Conservation (phyloP, 2,888 invertebrate species). For the Pedicia rivosa region DNA sequence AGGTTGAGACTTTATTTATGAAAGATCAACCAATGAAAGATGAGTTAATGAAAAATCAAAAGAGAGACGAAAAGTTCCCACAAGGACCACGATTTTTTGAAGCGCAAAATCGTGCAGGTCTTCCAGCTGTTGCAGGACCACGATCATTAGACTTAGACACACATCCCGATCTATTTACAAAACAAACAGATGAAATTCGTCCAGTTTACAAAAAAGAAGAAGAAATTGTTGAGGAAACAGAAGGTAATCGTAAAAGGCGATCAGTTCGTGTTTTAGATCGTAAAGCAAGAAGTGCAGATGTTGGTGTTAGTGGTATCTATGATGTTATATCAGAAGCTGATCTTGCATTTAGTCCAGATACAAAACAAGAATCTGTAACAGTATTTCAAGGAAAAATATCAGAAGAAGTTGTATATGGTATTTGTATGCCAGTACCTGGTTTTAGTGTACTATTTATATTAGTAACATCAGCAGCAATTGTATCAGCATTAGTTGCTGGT, state of each 20-base stretch:
- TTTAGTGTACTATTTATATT: slow-evolving; percentile 80
- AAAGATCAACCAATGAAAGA: slow-evolving; percentile 8
- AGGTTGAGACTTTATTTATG: slow-evolving; percentile 6
- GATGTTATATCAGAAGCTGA: slow-evolving; percentile 87
- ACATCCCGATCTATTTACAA: too few species aligned
- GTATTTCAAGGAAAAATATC: slow-evolving; percentile 76
- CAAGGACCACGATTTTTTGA: slow-evolving; percentile 54
- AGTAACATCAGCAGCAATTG: slow-evolving; percentile 72
- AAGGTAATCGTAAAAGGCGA: slow-evolving; percentile 37
- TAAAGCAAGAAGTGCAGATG: slow-evolving; percentile 67
- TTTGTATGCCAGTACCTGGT: slow-evolving; percentile 78
- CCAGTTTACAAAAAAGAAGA: slow-evolving; percentile 20
- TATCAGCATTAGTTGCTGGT: slow-evolving; percentile 74
- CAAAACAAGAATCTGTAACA: slow-evolving; percentile 63
- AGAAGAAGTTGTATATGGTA: slow-evolving; percentile 82
- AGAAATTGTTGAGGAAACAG: slow-evolving; percentile 8
- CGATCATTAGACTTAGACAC: slow-evolving; percentile 29
- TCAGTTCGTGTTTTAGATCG: slow-evolving; percentile 50
- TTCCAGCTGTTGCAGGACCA: slow-evolving; percentile 37
- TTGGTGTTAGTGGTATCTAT: slow-evolving; percentile 78
- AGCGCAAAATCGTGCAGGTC: slow-evolving; percentile 35
- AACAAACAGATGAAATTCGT: slow-evolving; percentile 17
- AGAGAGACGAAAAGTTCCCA: slow-evolving; percentile 46
- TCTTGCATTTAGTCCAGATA: slow-evolving; percentile 73
- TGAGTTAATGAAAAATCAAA: slow-evolving; percentile 32